These are phyloP conservation scores for Triplophysa bombifrons DNA, from an alignment of 2,797 vertebrate species.

Conservation along the genomic window DNA sequence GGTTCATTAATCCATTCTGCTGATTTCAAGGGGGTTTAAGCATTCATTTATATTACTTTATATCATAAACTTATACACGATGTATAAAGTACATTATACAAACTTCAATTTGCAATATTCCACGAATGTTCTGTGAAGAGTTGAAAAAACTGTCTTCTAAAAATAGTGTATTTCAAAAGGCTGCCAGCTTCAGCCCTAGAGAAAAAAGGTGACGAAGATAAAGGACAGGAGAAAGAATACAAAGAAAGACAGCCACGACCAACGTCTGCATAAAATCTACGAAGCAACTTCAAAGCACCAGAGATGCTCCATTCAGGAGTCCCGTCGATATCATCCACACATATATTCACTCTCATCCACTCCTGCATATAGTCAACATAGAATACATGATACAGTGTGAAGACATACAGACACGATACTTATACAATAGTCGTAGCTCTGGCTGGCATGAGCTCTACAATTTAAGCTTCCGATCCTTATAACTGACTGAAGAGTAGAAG, in stretches of 20 bases:
- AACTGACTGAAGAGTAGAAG: neutral
- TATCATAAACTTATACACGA: neutral
- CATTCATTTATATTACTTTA: neutral
- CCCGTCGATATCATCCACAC: constrained; percentile 57
- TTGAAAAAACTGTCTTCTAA: no score
- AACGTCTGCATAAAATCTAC: constrained; percentile 60
- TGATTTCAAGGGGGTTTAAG: neutral
- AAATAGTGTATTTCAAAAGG: neutral
- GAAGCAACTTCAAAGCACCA: constrained; percentile 61
- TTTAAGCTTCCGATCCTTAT: neutral
- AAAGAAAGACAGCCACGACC: constrained; percentile 23
- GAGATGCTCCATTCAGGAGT: constrained; percentile 52
- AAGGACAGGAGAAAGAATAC: constrained; percentile 8
- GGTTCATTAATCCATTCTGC: neutral
- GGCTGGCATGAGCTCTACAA: neutral
- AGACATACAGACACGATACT: neutral
- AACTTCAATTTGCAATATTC: no score
- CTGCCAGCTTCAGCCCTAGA: neutral
- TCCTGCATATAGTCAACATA: constrained; percentile 35
- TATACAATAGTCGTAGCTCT: constrained; percentile 19
- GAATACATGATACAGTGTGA: constrained; percentile 19
- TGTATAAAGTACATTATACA: no score
- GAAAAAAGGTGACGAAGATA: neutral
- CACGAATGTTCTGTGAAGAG: no score
- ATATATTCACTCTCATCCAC: constrained; percentile 32